Conservation (phyloP, 2,113 vertebrate species). For the Xyrauchen texanus region DNA sequence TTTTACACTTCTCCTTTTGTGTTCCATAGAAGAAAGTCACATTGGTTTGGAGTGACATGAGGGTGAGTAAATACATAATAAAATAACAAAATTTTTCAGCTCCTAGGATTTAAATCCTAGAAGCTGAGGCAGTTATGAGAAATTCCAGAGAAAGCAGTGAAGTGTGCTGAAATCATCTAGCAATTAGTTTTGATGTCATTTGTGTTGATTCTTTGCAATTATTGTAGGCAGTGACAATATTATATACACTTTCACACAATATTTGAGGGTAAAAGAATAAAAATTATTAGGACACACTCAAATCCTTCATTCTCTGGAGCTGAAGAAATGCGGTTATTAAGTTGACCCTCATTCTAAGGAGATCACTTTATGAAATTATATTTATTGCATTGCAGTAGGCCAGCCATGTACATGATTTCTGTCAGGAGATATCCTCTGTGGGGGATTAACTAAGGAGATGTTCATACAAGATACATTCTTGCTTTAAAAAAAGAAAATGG, state of each 20-base stretch:
- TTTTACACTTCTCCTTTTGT: too few relatives aligned
- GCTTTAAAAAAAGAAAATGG: too few relatives aligned
- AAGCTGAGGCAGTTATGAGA: slow-evolving; percentile 7
- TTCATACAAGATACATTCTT: too few relatives aligned
- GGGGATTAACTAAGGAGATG: too few relatives aligned
- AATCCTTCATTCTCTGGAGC: background rate
- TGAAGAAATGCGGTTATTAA: slow-evolving; percentile 17
- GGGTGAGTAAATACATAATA: too few relatives aligned
- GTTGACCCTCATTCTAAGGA: slow-evolving; percentile 21
- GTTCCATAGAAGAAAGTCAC: too few relatives aligned
- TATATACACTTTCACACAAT: slow-evolving; percentile 6
- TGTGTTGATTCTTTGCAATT: background rate
- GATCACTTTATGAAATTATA: slow-evolving; percentile 22
- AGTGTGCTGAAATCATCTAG: background rate
- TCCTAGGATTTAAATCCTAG: too few relatives aligned
- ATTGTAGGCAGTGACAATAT: background rate
- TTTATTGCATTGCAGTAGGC: slow-evolving; percentile 27
- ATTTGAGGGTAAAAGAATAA: slow-evolving; percentile 10
- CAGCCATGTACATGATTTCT: slow-evolving; percentile 12
- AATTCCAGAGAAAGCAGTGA: slow-evolving; percentile 1
- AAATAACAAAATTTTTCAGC: too few relatives aligned
- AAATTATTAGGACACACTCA: background rate
- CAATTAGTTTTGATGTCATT: background rate
- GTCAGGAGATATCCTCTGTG: background rate
- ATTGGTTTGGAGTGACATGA: too few relatives aligned